A percentile compares a stretch with the other conserved stretches of the same genome.
These are phyloP conservation scores for Euglossa dilemma DNA, from an alignment of 1,140 invertebrate genomes.

Conservation along the genomic window DNA sequence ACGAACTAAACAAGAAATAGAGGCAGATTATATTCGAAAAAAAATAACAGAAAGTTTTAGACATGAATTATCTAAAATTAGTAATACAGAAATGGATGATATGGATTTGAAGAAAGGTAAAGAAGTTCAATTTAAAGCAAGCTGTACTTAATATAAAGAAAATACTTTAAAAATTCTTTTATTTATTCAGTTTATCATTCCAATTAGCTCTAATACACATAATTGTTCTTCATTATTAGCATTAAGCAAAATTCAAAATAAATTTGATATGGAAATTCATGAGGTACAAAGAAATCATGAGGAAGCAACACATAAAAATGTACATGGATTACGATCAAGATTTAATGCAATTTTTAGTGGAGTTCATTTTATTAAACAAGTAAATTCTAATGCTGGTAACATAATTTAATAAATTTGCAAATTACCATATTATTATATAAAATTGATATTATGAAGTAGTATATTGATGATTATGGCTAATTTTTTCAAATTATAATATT, in stretches of 20 bases:
- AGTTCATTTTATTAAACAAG: slow-evolving; percentile 71
- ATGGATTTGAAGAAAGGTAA: slow-evolving; percentile 91
- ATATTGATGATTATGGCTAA: neutral
- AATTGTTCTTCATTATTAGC: slow-evolving; percentile 71
- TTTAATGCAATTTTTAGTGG: slow-evolving; percentile 74
- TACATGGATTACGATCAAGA: slow-evolving; percentile 64
- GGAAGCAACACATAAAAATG: slow-evolving; percentile 43
- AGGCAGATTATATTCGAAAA: slow-evolving; percentile 93
- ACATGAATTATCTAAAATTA: slow-evolving; percentile 90
- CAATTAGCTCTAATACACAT: neutral
- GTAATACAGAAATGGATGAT: slow-evolving; percentile 92
- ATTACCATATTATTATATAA: neutral
- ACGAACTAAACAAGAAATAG: slow-evolving; percentile 95
- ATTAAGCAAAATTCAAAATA: slow-evolving; percentile 80
- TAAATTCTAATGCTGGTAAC: slow-evolving; percentile 52
- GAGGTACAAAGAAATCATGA: slow-evolving; percentile 66
- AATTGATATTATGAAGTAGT: neutral
- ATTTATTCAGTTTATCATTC: neutral
- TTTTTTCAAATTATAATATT: neutral
- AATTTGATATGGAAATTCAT: slow-evolving; percentile 79
- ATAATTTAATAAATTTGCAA: slow-evolving; percentile 56
- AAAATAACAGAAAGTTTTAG: slow-evolving; percentile 92
- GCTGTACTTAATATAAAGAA: neutral
- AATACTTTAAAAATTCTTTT: slow-evolving; percentile 4
- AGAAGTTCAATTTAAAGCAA: neutral